Base-by-base conservation (phyloP, 2,113 vertebrate genomes). In the Odontophorus gujanensis region DNA sequence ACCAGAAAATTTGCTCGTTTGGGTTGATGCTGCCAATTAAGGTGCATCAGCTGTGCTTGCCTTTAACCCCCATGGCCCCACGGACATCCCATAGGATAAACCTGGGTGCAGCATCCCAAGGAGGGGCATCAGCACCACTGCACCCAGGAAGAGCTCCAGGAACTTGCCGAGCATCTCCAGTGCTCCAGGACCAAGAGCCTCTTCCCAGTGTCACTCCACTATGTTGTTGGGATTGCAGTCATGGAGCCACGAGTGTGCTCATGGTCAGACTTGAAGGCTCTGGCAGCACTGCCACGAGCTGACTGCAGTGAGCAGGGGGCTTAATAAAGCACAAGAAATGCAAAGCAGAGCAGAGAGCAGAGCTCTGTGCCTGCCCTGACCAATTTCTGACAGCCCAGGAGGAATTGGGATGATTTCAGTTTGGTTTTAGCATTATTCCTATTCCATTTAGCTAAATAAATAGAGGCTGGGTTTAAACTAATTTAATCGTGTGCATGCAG, bases 401-500 rank as follows among this genome's bases (percentile, higher is more conserved):
- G 69, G 81, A 90, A 90, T 79, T 12, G 24, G 48, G 69, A 78
- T 63, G 14, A 71, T 62, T 93, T 88, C 78, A 18, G 67, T 32
- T 80, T 62, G 77, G 77, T 34, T 91, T 94, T 63, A 67, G 69
- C 61, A 59, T 89, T 63, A 78, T 89, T 95, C 65, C 81, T 86
- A 8, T 95, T 95, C 84, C 76, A 90, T 95, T 95, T 95, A 92
- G 77, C 69, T 95, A 90, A 90, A 90, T 63, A 92, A 93, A 95
- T 59, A 93, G 83, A 87, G 53, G 76, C 26, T 51, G 72, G 81
- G 47, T 88, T 95, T 92, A 71, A 90, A 74, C 87, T 87, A 40
- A 85, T 92, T 91, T 57, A 85, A 81, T 85, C 18, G 3, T 32
- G 57, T 42, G 65, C 80, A 75, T 0, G 24, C 77, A 86, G 84